Conservation (phyloP, 2,797 vertebrate species). For the Tapirus indicus region DNA sequence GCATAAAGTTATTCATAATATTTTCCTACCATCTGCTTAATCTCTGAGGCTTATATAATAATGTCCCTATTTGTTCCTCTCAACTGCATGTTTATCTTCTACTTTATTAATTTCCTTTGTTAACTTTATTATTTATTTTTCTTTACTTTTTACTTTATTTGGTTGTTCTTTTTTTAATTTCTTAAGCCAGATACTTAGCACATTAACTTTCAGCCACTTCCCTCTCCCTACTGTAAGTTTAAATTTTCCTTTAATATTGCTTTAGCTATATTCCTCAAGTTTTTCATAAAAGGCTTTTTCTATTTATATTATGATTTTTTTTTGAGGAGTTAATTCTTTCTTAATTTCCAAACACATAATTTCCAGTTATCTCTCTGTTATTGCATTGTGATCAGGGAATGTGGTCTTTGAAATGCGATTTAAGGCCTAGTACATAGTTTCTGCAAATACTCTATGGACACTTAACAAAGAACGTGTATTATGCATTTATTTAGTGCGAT, state of each 20-base stretch:
- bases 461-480: neutral
- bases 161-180: neutral
- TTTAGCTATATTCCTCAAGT: neutral
- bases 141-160: neutral
- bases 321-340: neutral
- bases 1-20: neutral
- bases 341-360: neutral
- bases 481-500: neutral
- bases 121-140: neutral
- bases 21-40: neutral
- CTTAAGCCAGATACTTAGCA: neutral
- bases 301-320: neutral
- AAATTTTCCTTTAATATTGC: neutral
- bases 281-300: neutral
- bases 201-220: neutral
- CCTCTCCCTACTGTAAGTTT: neutral
- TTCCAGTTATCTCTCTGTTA: neutral
- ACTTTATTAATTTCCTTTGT: constrained; percentile 10
- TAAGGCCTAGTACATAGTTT: neutral
- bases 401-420: neutral
- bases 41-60: neutral
- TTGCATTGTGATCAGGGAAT: neutral
- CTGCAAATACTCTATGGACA: neutral
- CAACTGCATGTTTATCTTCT: neutral
- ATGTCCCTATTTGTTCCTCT: neutral